Evolutionary conservation across 1,140 invertebrate genomes (phyloP).

Genomic region (Samia ricini): DNA sequence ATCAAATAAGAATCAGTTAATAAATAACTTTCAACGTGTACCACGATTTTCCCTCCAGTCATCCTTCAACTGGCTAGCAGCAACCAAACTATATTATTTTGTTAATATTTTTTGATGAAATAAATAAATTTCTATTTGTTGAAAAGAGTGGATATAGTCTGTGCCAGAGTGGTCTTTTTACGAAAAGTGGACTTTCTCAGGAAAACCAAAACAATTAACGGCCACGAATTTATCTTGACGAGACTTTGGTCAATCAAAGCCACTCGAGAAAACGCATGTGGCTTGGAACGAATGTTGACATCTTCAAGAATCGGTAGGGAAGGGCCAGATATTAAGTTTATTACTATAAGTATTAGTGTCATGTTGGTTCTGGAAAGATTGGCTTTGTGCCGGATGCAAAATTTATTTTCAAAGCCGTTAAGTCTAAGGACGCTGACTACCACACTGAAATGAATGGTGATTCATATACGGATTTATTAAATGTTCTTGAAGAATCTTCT

Average conservation of each 20-base stretch:
- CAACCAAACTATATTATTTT: too few relatives aligned
- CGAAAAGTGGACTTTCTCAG: slow-evolving; percentile 5
- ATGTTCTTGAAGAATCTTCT: too few relatives aligned
- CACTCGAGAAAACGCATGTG: slow-evolving; percentile 3
- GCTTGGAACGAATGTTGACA: slow-evolving; percentile 1
- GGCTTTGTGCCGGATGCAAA: slow-evolving; percentile 6
- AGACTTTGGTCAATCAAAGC: slow-evolving; percentile 1
- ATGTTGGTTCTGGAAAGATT: slow-evolving; percentile 4
- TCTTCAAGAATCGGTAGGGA: too few relatives aligned
- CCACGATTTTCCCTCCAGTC: too few relatives aligned
- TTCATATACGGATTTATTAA: neutral
- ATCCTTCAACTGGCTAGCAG: too few relatives aligned
- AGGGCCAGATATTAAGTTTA: neutral
- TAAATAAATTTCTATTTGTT: too few relatives aligned
- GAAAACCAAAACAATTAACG: neutral
- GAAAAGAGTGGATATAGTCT: slow-evolving; percentile 2
- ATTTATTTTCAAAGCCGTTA: slow-evolving; percentile 5
- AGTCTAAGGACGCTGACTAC: slow-evolving; percentile 1
- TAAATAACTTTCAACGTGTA: too few relatives aligned
- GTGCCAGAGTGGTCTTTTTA: slow-evolving; percentile 3
- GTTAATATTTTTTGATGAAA: too few relatives aligned
- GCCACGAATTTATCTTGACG: slow-evolving; percentile 3
- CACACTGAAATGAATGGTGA: slow-evolving; percentile 2
- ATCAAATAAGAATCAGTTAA: too few relatives aligned
- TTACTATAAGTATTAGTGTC: too few relatives aligned